Evolutionary conservation across 2,113 vertebrate genomes (phyloP), one percentile per base, ranked within the genome.

Genomic region (Stigmatopora argus): DNA sequence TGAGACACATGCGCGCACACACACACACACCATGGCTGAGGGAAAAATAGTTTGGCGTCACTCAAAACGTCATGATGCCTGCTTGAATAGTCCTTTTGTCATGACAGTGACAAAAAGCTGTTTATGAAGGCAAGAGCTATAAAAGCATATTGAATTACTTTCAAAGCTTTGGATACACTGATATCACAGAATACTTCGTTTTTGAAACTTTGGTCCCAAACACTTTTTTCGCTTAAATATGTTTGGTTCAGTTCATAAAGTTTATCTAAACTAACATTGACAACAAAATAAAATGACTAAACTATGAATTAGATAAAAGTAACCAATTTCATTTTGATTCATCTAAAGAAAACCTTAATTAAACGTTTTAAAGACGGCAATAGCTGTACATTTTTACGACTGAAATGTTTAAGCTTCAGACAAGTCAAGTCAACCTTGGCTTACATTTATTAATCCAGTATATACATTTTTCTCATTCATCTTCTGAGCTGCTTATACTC

Each of bases 51-150:
- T 56, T 34, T 52, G 67, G n/a, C 58, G 69, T 78, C 68, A 75
- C 65, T 65, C 56, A 67, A 31, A 69, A 70, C 58, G 18, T 80
- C 76, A 69, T 49, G 49, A 47, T 84, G 65, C 85, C 86, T 73
- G 61, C 77, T 78, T 31, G 59, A 61, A 61, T 45, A 73, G 65
- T 55, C 62, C 69, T 88, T 83, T 78, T 44, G 35, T 74, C 58
- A 52, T 85, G 78, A 74, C 75, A 56, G 21, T 46, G 51, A 72
- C 78, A 71, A 86, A 87, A 87, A 57, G 1, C 26, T 3, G 26
- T 12, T 31, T 8, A 57, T 10, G 87, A 85, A 81, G 85, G 82
- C 21, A 85, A 82, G 78, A 83, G 63, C 62, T 18, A 31, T 62
- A 23, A 13, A 56, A 56, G 23, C 65, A 70, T 78, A 58, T 48